Conservation (phyloP, 2,797 vertebrate genomes). For the Mallotus villosus region DNA sequence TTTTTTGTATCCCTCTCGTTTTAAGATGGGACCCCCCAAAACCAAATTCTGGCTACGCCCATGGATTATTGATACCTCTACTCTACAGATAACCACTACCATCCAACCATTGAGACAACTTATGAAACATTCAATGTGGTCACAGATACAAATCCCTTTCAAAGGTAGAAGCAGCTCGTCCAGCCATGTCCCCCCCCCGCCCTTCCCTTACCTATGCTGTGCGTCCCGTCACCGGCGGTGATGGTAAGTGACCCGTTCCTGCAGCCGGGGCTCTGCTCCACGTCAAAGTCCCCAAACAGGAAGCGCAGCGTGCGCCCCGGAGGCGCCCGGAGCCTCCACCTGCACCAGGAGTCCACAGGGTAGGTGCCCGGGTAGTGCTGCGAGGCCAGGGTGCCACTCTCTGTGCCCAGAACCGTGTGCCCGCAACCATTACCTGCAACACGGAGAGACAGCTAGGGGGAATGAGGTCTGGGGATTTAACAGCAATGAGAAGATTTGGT, state of each 20-base stretch:
- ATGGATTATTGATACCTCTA: no score
- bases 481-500: no score
- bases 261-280: slow-evolving; percentile 78
- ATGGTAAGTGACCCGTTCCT: slow-evolving; percentile 78
- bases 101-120: no score
- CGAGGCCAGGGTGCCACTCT: slow-evolving; percentile 84
- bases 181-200: not conserved
- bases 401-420: slow-evolving; percentile 73
- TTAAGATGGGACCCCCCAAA: no score
- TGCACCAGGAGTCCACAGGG: slow-evolving; percentile 79
- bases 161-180: no score
- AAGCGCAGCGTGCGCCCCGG: slow-evolving; percentile 71
- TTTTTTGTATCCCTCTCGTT: no score
- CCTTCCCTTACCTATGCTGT: slow-evolving; percentile 68
- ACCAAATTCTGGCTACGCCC: no score
- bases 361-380: slow-evolving; percentile 86
- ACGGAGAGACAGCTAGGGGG: not conserved
- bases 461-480: not conserved
- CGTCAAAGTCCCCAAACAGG: slow-evolving; percentile 83
- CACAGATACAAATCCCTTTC: not conserved
- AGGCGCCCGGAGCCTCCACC: slow-evolving; percentile 74
- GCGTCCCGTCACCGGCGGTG: slow-evolving; percentile 54
- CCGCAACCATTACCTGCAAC: slow-evolving; percentile 83
- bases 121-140: no score
- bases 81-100: no score